Base-by-base conservation (phyloP, 2,888 invertebrate genomes). In the Amitus sp. region DNA sequence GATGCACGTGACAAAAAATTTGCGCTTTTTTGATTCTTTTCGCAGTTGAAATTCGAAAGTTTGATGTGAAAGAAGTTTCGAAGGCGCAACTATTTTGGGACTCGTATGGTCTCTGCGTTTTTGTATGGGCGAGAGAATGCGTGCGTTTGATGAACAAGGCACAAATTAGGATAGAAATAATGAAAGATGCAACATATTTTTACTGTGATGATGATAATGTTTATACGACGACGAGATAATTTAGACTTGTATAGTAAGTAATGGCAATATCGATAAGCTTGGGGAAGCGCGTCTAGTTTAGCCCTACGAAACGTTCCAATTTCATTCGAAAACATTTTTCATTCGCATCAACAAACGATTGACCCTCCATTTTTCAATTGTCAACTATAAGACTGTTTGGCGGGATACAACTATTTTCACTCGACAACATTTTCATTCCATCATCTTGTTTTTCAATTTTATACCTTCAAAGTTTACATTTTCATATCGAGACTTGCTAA, bases 181-280 rank as follows among this genome's bases (percentile, higher is more conserved):
- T 37, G 67, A 68, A 64, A 72, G 68, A 75, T 71, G 74, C 72
- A 68, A 74, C 76, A 78, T 79, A 79, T 79, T 79, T 82, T 82
- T 82, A 82, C 82, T 82, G 82, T 82, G 82, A 82, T 82, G 82
- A 82, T 82, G 80, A 82, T 82, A 82, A 82, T 81, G 80, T 82
- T 82, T 81, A 78, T 82, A 82, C 77, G 73, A 76, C 69, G 77
- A 78, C 76, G 73, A 79, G 75, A 75, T 75, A 72, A 70, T 67
- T 79, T 73, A 71, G 71, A 78, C 68, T 75, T 75, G 74, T 76
- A 78, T 73, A 69, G 75, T 77, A 75, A 23, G 72, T 71, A 71
- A 75, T 71, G 71, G 71, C 71, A 72, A 54, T 72, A 71, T 74
- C 74, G 73, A 73, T 72, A 47, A 73, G 69, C n/a, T 43, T 58